Conservation (phyloP, 2,797 vertebrate species). For the Diglossa cyanea region DNA sequence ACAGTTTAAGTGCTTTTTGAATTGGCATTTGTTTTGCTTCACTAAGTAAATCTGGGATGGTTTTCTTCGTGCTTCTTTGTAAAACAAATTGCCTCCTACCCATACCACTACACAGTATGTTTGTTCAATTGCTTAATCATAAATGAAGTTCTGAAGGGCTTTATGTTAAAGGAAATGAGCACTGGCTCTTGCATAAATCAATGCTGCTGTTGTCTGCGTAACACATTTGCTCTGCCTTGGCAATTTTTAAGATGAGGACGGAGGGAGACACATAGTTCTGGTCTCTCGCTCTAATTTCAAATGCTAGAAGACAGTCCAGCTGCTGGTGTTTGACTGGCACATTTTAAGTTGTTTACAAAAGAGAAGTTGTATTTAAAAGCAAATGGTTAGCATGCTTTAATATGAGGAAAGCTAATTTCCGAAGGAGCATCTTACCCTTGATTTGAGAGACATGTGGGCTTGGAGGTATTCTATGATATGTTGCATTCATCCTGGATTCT, state of each 20-base stretch:
- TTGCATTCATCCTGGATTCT: neutral
- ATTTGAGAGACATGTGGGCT: neutral
- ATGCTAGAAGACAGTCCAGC: neutral
- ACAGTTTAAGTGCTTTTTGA: neutral
- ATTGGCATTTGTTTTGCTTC: conserved; percentile 31
- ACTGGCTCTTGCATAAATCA: neutral
- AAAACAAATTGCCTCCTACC: conserved; percentile 44
- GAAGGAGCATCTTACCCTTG: neutral
- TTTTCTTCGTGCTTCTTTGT: conserved; percentile 6
- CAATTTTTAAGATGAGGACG: neutral
- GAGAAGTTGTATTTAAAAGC: neutral
- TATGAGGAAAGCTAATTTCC: neutral
- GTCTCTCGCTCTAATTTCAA: neutral
- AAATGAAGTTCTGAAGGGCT: conserved; percentile 9
- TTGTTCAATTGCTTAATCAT: conserved; percentile 22
- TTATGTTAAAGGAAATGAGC: conserved; percentile 5
- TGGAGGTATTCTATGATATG: neutral
- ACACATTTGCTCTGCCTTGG: neutral
- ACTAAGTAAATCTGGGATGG: neutral
- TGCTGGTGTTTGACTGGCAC: neutral
- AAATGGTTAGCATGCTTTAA: neutral
- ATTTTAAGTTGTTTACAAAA: neutral
- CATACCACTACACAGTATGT: neutral
- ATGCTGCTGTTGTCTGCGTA: neutral
- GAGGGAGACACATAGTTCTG: neutral